A percentile compares a stretch with the other conserved stretches of the same genome.
Conservation (phyloP, 2,888 invertebrate species). For the Sphaeridia pumilis region DNA sequence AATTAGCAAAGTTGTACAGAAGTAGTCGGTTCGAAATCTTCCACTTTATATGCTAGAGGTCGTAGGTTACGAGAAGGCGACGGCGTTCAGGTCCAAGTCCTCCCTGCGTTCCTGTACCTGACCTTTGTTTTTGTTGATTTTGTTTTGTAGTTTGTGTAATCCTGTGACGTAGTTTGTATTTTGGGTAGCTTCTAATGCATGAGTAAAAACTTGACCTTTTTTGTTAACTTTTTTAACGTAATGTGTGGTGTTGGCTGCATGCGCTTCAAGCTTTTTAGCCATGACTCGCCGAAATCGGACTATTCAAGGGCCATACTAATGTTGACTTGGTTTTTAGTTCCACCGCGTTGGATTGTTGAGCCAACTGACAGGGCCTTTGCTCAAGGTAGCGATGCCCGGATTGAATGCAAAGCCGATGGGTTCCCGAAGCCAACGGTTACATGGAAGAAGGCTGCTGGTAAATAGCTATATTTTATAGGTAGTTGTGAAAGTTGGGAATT, state of each 20-base stretch:
- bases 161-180: too few relatives aligned
- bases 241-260: constrained; percentile 21
- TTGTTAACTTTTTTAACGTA: constrained; percentile 1
- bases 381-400: constrained; percentile 83
- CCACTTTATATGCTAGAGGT: too few relatives aligned
- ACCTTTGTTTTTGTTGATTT: too few relatives aligned
- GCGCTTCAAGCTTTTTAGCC: constrained; percentile 32
- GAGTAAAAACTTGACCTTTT: too few relatives aligned
- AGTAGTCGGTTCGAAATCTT: too few relatives aligned
- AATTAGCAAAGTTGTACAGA: too few relatives aligned
- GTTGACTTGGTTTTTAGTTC: constrained; percentile 49
- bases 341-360: constrained; percentile 90
- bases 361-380: constrained; percentile 91
- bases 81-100: too few relatives aligned
- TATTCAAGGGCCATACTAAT: constrained; percentile 20
- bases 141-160: too few relatives aligned
- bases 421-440: constrained; percentile 88
- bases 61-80: too few relatives aligned
- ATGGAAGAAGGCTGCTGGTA: constrained; percentile 93
- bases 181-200: too few relatives aligned
- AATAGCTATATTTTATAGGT: constrained; percentile 6
- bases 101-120: too few relatives aligned
- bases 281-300: constrained; percentile 7
- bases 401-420: constrained; percentile 92
- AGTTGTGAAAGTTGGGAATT: neutral